Evolutionary conservation across 1,140 invertebrate genomes (phyloP), one percentile per base, ranked within the genome.

Genomic region (Zophobas morio): DNA sequence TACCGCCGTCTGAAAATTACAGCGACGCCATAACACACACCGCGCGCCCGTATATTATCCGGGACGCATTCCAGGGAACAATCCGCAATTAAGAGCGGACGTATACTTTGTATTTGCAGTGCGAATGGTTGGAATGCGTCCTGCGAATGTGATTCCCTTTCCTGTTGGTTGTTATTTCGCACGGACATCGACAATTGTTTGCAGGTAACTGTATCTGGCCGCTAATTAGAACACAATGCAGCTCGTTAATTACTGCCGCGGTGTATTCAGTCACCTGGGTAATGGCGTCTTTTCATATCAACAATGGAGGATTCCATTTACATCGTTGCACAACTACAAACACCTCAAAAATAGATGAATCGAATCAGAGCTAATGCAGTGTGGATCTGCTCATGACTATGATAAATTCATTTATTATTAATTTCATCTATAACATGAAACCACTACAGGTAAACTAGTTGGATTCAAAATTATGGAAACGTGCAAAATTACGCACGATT

Each of bases 1-100:
- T 78, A 49, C 77, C 73, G 49, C 77, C 73, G 49, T 71, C 47
- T 74, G 72, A 70, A 78, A 78, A 78, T 78, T 78, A 78, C 73
- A 71, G 49, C 75, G 51, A 40, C 49, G 39, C 75, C 75, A 76
- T 76, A 76, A 76, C 75, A 70, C 75, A 70, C 75, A 76, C 75
- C 49, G 75, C 70, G 72, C 49, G 75, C 63, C 60, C 75, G 75
- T 76, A 76, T 70, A 70, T 76, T 76, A 76, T 76, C 75, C 75
- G 8, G 75, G 75, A 51, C 63, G 56, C 75, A 76, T 76, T 76
- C 57, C 75, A 70, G 63, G 53, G 60, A 76, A 76, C 75, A 76
- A 76, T 76, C 75, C 54, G 54, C 75, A 53, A 70, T 76, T 76
- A 76, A 76, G 60, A 47, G 57, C 63, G 63, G 74, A 66, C 63